phyloP scores from a whole-genome alignment of 2,888 invertebrate species.

The Barypeithes pellucidus region DNA sequence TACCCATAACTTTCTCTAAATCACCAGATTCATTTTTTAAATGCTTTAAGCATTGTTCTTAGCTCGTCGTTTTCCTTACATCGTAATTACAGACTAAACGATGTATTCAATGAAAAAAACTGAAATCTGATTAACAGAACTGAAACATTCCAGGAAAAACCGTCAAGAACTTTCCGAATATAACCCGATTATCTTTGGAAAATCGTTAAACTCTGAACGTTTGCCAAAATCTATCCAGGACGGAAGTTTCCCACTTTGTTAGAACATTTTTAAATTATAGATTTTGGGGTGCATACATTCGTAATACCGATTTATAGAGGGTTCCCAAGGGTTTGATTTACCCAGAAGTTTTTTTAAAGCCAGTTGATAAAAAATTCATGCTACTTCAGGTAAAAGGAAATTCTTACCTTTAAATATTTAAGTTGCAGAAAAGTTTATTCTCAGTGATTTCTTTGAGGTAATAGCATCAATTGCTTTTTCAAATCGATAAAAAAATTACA shows the following conservation, averaged over 20 bases:
- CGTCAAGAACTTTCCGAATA: not conserved
- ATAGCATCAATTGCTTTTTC: not conserved
- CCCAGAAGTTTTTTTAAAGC: not conserved
- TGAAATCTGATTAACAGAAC: not conserved
- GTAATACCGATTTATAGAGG: not conserved
- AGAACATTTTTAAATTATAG: conserved; percentile 16
- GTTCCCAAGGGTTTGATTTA: not conserved
- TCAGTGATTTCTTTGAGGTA: not conserved
- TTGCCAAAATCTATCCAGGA: conserved; percentile 12
- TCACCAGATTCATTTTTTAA: too few species aligned
- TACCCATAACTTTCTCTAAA: too few species aligned
- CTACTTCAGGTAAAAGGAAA: not conserved
- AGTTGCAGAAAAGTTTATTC: not conserved
- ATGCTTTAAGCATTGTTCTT: too few species aligned
- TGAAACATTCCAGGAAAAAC: not conserved
- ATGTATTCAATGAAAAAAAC: too few species aligned
- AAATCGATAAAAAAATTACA: too few species aligned
- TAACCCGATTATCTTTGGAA: not conserved
- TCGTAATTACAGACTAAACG: too few species aligned
- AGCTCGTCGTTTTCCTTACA: too few species aligned
- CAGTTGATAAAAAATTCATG: not conserved
- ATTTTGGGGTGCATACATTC: not conserved
- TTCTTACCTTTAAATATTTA: not conserved
- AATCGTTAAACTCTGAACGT: conserved; percentile 10
- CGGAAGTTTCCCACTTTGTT: conserved; percentile 15